Conservation (phyloP, 1,140 invertebrate species). For the Drosophila grimshawi region DNA sequence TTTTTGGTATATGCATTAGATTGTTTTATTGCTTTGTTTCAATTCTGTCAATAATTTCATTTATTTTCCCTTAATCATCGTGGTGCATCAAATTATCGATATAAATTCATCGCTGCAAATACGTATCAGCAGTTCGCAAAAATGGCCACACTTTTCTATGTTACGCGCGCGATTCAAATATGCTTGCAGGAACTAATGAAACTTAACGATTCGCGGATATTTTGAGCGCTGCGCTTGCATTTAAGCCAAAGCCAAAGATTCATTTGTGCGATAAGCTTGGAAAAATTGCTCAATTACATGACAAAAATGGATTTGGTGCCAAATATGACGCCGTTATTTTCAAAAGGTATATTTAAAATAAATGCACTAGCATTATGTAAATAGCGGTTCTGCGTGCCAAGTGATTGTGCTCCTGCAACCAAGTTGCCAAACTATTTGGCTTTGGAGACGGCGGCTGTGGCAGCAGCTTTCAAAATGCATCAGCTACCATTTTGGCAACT, state of each 20-base stretch:
- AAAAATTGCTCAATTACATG: conserved; percentile 32
- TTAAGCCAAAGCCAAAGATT: conserved; percentile 9
- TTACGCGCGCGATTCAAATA: not conserved
- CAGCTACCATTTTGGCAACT: conserved; percentile 14
- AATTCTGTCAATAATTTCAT: not conserved
- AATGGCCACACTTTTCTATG: not conserved
- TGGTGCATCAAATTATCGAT: not conserved
- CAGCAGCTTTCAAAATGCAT: conserved; percentile 9
- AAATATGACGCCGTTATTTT: conserved; percentile 21
- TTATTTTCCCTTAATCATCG: not conserved
- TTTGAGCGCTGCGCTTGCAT: conserved; percentile 29
- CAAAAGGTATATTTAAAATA: not conserved
- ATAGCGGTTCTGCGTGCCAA: conserved; percentile 31
- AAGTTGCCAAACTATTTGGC: conserved; percentile 18
- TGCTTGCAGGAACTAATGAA: not conserved
- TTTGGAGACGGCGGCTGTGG: not conserved
- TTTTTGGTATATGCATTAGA: not conserved
- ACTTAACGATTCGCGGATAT: not conserved
- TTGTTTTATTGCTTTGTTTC: not conserved
- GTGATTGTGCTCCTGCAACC: conserved; percentile 2
- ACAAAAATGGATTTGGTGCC: conserved; percentile 21
- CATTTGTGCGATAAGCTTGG: conserved; percentile 16
- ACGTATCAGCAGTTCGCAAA: not conserved
- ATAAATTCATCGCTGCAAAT: not conserved
- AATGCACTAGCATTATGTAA: conserved; percentile 29